A percentile compares a stretch with the other conserved stretches of the same genome.
Evolutionary conservation across 2,888 invertebrate species (phyloP).

Genomic region (Plusia festucae): DNA sequence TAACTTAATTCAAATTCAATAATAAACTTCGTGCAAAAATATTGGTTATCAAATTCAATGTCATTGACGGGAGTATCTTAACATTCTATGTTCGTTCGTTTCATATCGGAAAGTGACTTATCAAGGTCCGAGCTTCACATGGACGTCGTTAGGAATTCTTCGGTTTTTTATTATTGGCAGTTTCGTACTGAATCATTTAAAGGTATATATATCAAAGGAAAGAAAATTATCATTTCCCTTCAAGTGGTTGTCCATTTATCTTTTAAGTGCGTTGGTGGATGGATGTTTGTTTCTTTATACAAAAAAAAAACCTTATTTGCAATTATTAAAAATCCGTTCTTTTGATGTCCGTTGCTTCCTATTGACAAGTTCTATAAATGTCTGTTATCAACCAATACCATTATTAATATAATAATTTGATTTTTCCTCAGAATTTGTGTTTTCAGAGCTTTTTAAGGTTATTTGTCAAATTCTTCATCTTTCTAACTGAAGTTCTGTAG

Average conservation of each 20-base stretch:
- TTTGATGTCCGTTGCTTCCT: too few species aligned
- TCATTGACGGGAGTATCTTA: conserved; percentile 14
- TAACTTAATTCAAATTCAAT: too few species aligned
- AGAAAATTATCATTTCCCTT: too few species aligned
- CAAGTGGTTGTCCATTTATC: too few species aligned
- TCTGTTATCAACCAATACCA: background rate
- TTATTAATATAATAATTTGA: background rate
- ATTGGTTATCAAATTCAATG: too few species aligned
- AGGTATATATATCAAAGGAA: too few species aligned
- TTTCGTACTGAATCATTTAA: conserved; percentile 15
- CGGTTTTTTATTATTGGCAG: conserved; percentile 34
- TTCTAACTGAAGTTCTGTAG: background rate
- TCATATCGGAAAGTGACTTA: conserved; percentile 62
- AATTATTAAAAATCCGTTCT: too few species aligned
- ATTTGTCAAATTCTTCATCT: background rate
- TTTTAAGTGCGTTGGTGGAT: too few species aligned
- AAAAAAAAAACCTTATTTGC: too few species aligned
- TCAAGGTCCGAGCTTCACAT: conserved; percentile 45
- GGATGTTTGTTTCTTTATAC: too few species aligned
- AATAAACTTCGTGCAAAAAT: too few species aligned
- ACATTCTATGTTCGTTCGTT: conserved; percentile 54
- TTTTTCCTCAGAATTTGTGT: background rate
- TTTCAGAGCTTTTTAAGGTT: too few species aligned
- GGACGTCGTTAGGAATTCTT: conserved; percentile 41
- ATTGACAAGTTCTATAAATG: background rate